Base-by-base conservation (phyloP, 2,888 invertebrate species). In the Tachystola acroxantha region DNA sequence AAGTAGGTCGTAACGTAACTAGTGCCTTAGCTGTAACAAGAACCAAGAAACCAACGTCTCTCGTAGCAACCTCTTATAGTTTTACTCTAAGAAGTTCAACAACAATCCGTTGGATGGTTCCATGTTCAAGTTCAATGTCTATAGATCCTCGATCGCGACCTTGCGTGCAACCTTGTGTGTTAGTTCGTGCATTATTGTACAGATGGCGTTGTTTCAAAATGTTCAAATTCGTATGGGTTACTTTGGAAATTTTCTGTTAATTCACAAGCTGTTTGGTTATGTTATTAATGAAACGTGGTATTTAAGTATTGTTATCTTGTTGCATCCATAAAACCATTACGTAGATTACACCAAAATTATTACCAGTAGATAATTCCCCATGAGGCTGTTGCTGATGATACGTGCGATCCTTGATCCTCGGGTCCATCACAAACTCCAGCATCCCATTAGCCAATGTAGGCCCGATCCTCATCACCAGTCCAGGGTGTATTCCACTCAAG, bases 341-440 rank as follows among this genome's bases (percentile, higher is more conserved):
- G n/a, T n/a, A n/a, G n/a, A n/a, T n/a, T n/a, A n/a, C n/a, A n/a
- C 3, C 30, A 12, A 27, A 26, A 24, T 20, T 27, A 25, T 44
- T 64, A 93, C 93, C 92, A 62, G 92, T 90, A 37, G 91, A 86
- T 9, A 89, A 60, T 70, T 91, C 90, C 35, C 90, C 87, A 34
- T 79, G 67, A 20, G 81, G 80, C 29, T 70, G 64, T 47, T 90
- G 81, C 47, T 90, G 81, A 35, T 81, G 77, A 43, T 87, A 86
- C 39, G 90, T 61, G 45, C 90, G 69, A 48, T 89, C 82, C 32
- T 89, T 89, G 11, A 82, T 59, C 41, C 87, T 81, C 0, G 89
- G 88, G 54, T 94, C 93, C 64, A 95, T 76, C 0, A 91, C 89
- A 55, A 95, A 95, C 57, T 95, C 93, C 22, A 95, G 79, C 19